Conservation (phyloP, 2,113 vertebrate species). For the Nesogale talazaci region DNA sequence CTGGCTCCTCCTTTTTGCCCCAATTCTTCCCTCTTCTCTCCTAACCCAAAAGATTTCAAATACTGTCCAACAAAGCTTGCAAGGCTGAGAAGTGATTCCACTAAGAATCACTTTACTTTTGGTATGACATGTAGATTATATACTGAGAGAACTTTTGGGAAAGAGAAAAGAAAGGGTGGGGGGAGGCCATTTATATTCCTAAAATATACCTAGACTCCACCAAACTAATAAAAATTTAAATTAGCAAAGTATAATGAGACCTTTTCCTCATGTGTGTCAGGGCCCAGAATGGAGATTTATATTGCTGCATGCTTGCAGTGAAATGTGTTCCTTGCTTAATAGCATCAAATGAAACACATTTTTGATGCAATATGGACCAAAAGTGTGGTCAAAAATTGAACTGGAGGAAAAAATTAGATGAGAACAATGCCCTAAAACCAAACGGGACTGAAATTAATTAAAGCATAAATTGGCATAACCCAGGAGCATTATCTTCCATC, state of each 20-base stretch:
- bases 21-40: neutral
- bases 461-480: constrained; percentile 48
- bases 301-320: constrained; percentile 49
- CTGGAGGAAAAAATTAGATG: constrained; percentile 46
- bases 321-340: constrained; percentile 68
- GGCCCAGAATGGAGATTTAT: constrained; percentile 64
- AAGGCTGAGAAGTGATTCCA: constrained; percentile 23
- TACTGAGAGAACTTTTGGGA: no score
- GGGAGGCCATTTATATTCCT: no score
- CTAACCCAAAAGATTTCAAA: constrained; percentile 18
- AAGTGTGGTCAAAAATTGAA: constrained; percentile 49
- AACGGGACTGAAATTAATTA: constrained; percentile 58
- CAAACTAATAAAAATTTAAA: constrained; percentile 1
- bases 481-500: neutral
- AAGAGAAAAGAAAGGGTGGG: no score
- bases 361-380: constrained; percentile 64
- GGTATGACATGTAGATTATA: no score
- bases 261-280: constrained; percentile 43
- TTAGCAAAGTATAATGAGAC: constrained; percentile 50
- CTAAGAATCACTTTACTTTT: constrained; percentile 55
- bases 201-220: no score
- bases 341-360: constrained; percentile 60
- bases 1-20: neutral
- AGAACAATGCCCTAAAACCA: constrained; percentile 57
- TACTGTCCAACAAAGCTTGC: constrained; percentile 37